A percentile compares a stretch with the other conserved stretches of the same genome.
Evolutionary conservation across 2,797 vertebrate genomes (phyloP).

Genomic region (Loriculus beryllinus): DNA sequence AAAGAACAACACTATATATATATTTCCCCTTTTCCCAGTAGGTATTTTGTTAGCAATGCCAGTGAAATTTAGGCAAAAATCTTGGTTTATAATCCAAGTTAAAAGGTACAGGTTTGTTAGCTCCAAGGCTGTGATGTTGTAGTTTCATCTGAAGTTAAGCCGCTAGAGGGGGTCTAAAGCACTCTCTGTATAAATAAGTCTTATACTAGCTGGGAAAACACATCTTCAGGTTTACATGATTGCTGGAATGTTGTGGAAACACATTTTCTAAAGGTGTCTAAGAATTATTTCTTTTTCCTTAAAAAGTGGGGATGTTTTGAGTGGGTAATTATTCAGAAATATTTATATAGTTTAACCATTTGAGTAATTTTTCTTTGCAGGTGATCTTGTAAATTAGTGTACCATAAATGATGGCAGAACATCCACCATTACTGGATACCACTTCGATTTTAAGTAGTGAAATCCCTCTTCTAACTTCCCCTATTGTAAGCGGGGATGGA

Average conservation of each 20-base stretch:
- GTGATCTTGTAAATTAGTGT: slow-evolving; percentile 83
- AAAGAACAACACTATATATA: background rate
- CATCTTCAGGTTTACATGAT: rapidly evolving
- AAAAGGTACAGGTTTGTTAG: background rate
- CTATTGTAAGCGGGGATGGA: slow-evolving; percentile 94
- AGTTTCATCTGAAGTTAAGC: background rate
- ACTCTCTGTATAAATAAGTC: background rate
- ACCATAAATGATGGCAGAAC: slow-evolving; percentile 94
- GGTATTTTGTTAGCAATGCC: background rate
- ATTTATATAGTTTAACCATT: background rate
- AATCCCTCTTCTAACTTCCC: slow-evolving; percentile 87
- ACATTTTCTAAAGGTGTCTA: background rate
- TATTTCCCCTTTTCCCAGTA: background rate
- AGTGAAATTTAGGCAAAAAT: background rate
- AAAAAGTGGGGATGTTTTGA: background rate
- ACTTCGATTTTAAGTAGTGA: slow-evolving; percentile 91
- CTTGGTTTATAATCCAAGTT: background rate
- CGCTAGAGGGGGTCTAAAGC: slow-evolving; percentile 48
- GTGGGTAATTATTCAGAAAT: background rate
- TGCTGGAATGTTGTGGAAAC: background rate
- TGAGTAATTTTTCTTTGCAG: slow-evolving; percentile 42
- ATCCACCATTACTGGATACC: slow-evolving; percentile 92
- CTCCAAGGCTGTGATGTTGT: background rate
- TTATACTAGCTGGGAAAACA: background rate
- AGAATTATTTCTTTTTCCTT: background rate